Percentiles rank a stretch among this genome's conserved stretches.
Evolutionary conservation across 2,888 invertebrate species (phyloP).

Genomic region (Tiliacea aurago): DNA sequence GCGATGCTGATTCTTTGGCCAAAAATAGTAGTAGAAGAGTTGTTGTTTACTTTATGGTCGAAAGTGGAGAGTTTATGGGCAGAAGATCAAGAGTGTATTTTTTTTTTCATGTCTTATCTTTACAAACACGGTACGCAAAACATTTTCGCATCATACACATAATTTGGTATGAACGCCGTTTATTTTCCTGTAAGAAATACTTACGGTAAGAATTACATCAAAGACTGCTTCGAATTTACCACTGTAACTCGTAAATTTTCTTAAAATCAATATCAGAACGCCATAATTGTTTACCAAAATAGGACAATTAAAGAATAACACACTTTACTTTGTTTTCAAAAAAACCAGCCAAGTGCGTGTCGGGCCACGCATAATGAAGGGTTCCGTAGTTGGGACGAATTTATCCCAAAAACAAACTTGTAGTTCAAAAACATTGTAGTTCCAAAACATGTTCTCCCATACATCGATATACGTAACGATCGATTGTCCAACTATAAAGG

Average conservation of each 20-base stretch:
- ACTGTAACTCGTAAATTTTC: neutral
- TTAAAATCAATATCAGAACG: neutral
- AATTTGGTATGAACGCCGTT: neutral
- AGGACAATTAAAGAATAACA: neutral
- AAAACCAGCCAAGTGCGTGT: no score
- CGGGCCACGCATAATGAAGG: no score
- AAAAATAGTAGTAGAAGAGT: neutral
- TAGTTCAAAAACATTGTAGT: no score
- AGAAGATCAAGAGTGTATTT: neutral
- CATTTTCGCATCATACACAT: neutral
- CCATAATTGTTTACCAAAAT: neutral
- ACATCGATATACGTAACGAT: no score
- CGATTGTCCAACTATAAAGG: no score
- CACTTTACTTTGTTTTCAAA: neutral
- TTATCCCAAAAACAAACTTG: no score
- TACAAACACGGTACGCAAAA: neutral
- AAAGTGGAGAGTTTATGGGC: neutral
- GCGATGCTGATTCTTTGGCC: no score
- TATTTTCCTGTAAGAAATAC: neutral
- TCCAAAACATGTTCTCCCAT: no score
- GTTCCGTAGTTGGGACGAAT: no score
- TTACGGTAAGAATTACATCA: neutral
- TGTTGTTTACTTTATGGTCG: constrained; percentile 12
- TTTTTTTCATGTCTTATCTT: neutral
- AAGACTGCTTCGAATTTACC: neutral